A percentile compares a stretch with the other conserved stretches of the same genome.
Evolutionary conservation across 2,113 vertebrate species (phyloP).

Genomic region (Pao palembangensis): DNA sequence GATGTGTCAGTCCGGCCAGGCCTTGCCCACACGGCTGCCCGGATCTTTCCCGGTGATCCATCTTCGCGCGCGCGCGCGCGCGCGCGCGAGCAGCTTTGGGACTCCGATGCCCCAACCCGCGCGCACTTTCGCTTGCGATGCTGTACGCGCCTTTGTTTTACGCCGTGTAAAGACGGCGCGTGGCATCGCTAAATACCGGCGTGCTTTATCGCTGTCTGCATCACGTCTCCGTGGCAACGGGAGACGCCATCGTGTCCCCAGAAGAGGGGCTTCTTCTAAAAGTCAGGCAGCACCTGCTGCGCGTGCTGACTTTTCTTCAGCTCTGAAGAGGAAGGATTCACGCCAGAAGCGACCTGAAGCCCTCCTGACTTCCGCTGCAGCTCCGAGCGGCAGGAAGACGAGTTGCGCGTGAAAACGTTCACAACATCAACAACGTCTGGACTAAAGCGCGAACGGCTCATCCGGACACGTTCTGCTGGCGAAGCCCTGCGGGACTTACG

Average conservation of each 20-base stretch:
- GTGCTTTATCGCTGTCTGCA: conserved; percentile 40
- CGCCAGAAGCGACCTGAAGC: no score
- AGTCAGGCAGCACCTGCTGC: conserved; percentile 56
- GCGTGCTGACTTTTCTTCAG: conserved; percentile 6
- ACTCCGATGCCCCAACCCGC: no score
- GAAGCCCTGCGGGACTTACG: conserved; percentile 42
- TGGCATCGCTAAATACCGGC: conserved; percentile 79
- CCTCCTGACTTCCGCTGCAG: no score
- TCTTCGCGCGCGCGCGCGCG: no score
- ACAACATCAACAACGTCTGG: no score
- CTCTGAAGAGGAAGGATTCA: neutral
- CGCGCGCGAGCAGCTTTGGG: neutral
- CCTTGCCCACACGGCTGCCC: no score
- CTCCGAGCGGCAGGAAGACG: no score
- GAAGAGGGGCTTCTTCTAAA: conserved; percentile 9
- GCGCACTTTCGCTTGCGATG: conserved; percentile 37
- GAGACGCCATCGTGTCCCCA: conserved; percentile 80
- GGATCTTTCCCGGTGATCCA: neutral
- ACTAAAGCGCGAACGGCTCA: no score
- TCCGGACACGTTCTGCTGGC: no score
- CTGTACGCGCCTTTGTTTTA: conserved; percentile 82
- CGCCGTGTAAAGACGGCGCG: conserved; percentile 82
- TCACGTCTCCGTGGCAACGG: conserved; percentile 69
- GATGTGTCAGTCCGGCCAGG: no score
- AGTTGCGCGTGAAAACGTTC: no score